These are phyloP conservation scores for Galago senegalensis DNA, from an alignment of 2,797 vertebrate genomes.

Conservation along the genomic window DNA sequence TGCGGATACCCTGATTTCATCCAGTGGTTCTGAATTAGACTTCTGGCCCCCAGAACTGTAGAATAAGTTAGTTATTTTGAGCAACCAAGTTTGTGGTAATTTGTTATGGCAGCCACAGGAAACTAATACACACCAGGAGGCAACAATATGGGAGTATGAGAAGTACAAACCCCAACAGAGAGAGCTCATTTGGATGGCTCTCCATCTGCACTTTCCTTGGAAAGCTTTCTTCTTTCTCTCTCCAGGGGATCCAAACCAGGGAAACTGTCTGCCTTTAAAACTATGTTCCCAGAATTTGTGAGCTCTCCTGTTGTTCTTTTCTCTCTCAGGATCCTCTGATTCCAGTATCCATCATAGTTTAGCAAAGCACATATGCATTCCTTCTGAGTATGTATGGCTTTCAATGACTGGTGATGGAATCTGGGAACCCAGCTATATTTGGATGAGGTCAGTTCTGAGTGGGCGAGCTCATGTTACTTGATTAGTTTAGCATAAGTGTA, in stretches of 20 bases:
- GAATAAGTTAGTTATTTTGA: neutral
- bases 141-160: neutral
- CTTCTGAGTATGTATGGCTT: neutral
- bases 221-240: neutral
- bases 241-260: neutral
- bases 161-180: neutral
- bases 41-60: neutral
- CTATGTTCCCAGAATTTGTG: neutral
- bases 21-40: neutral
- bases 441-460: constrained; percentile 28
- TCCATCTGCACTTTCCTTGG: neutral
- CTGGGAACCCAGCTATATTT: neutral
- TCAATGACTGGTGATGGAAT: neutral
- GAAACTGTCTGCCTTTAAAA: neutral
- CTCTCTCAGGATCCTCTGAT: neutral
- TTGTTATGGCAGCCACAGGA: neutral
- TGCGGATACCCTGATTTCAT: neutral
- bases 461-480: constrained; percentile 19
- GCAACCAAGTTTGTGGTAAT: neutral
- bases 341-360: neutral
- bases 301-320: neutral
- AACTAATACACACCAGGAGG: neutral
- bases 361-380: neutral
- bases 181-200: neutral
- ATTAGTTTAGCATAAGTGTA: constrained; percentile 13